phyloP scores from a whole-genome alignment of 2,888 invertebrate genomes.

The Brenthis daphne region DNA sequence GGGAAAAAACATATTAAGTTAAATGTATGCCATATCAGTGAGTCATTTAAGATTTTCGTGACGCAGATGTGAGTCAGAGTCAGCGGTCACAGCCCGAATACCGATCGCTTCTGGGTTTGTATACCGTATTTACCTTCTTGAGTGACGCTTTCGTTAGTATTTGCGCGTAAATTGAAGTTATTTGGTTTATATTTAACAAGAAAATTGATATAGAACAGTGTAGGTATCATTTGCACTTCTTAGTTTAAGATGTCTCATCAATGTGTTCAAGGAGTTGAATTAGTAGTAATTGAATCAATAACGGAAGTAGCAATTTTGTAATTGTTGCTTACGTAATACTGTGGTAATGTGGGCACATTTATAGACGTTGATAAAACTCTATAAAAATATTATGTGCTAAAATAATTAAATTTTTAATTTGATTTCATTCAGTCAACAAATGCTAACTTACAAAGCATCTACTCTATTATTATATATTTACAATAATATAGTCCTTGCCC shows the following conservation, averaged over 20 bases:
- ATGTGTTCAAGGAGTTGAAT: constrained; percentile 39
- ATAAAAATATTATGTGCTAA: too few relatives aligned
- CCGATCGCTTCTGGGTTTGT: constrained; percentile 28
- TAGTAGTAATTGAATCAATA: constrained; percentile 45
- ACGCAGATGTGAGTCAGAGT: constrained; percentile 67
- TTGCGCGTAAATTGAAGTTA: neutral
- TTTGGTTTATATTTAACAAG: neutral
- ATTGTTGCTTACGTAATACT: constrained; percentile 38
- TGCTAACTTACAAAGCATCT: too few relatives aligned
- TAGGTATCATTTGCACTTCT: neutral
- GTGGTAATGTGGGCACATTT: neutral
- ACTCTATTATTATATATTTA: neutral
- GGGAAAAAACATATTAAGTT: constrained; percentile 59
- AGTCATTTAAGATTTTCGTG: constrained; percentile 58
- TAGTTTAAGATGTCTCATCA: constrained; percentile 45
- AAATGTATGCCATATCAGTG: constrained; percentile 54
- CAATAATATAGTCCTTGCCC: neutral
- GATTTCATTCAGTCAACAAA: too few relatives aligned
- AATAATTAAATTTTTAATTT: too few relatives aligned
- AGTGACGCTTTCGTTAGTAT: neutral
- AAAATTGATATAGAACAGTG: neutral
- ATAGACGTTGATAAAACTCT: too few relatives aligned
- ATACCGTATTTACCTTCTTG: constrained; percentile 15
- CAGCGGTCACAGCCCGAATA: constrained; percentile 52
- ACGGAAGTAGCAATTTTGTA: constrained; percentile 40